Evolutionary conservation across 2,797 vertebrate species (phyloP).

Genomic region (Protosalanx chinensis): DNA sequence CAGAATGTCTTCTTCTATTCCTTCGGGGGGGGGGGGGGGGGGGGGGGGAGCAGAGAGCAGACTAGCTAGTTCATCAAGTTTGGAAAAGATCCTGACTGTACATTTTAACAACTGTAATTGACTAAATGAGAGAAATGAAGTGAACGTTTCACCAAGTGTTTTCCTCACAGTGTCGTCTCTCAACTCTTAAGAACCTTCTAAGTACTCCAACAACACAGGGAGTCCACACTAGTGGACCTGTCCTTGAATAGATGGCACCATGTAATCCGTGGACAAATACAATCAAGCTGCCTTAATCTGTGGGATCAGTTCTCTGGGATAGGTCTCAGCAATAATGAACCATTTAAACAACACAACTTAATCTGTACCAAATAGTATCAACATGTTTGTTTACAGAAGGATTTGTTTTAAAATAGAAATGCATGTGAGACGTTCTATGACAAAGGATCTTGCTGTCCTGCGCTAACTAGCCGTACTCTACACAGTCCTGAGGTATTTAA

Average conservation of each 20-base stretch:
- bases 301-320: constrained; percentile 39
- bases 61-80: background rate
- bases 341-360: constrained; percentile 46
- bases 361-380: constrained; percentile 32
- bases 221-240: constrained; percentile 16
- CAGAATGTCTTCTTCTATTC: background rate
- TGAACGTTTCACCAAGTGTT: background rate
- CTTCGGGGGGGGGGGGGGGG: too few species aligned
- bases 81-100: background rate
- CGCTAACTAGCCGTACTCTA: background rate
- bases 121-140: background rate
- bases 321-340: constrained; percentile 48
- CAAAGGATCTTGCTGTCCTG: background rate
- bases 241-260: constrained; percentile 36
- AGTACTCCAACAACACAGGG: constrained; percentile 14
- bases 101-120: background rate
- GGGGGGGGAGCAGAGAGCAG: too few species aligned
- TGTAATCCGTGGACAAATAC: constrained; percentile 54
- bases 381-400: constrained; percentile 19
- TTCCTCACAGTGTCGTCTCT: background rate
- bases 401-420: constrained; percentile 19
- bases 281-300: constrained; percentile 46
- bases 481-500: background rate
- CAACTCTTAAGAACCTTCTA: background rate
- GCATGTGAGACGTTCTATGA: background rate